phyloP scores from a whole-genome alignment of 2,797 vertebrate genomes.

The Acropternis orthonyx region DNA sequence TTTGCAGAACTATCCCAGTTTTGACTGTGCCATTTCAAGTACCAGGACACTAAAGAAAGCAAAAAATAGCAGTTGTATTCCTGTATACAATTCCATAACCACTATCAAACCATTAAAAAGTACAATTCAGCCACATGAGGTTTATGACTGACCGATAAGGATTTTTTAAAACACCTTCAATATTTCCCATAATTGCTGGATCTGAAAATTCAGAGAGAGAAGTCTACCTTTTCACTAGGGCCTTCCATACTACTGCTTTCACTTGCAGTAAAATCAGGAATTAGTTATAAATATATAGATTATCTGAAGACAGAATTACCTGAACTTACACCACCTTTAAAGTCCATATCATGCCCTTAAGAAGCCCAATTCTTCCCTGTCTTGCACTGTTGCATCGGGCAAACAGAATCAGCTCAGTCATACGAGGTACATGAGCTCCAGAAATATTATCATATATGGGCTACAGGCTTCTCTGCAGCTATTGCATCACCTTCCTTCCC shows the following conservation, averaged over 20 bases:
- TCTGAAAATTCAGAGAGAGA: not conserved
- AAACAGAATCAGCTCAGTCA: not conserved
- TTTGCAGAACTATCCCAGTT: not conserved
- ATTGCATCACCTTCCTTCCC: not conserved
- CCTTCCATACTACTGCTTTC: not conserved
- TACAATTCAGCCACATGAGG: not conserved
- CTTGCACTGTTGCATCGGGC: not conserved
- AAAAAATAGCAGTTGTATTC: not conserved
- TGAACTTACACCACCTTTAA: not conserved
- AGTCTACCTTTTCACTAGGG: not conserved
- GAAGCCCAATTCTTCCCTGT: not conserved
- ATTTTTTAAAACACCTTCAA: not conserved
- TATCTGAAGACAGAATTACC: not conserved
- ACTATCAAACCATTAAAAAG: not conserved
- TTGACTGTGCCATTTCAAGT: not conserved
- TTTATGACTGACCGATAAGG: not conserved
- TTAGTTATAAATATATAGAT: not conserved
- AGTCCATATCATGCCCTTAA: not conserved
- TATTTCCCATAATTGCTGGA: not conserved
- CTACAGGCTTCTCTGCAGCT: not conserved
- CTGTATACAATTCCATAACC: not conserved
- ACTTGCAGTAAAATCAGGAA: not conserved
- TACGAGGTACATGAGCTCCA: not conserved
- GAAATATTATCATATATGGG: not conserved
- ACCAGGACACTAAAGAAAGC: not conserved